Conservation (phyloP, 2,113 vertebrate species). For the Hydrolagus affinis region DNA sequence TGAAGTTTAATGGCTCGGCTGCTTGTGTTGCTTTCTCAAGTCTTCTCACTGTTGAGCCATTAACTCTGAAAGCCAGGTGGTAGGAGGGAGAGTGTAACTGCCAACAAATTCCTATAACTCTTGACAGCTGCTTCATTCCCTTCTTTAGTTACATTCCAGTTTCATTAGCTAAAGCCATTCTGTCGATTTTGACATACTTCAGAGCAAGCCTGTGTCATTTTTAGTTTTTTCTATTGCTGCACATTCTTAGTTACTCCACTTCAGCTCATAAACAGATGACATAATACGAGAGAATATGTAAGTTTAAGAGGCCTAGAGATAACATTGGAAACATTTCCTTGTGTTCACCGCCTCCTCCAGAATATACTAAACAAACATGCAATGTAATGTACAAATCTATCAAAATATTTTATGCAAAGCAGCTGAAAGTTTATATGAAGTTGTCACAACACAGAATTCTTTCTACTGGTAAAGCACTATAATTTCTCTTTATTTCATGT, state of each 20-base stretch:
- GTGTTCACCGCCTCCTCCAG: background rate
- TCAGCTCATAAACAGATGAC: background rate
- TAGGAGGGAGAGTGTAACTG: background rate
- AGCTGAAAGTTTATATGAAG: background rate
- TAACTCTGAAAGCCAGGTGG: slow-evolving; percentile 9
- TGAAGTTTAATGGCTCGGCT: background rate
- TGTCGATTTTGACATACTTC: background rate
- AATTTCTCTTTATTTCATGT: background rate
- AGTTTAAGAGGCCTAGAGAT: background rate
- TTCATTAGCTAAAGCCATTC: background rate
- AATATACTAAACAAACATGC: background rate
- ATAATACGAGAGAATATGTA: background rate
- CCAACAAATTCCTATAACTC: slow-evolving; percentile 13
- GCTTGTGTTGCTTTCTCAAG: background rate
- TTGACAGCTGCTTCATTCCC: slow-evolving; percentile 19
- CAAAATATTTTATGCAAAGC: background rate
- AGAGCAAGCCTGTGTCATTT: slow-evolving; percentile 12
- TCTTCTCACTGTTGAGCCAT: background rate
- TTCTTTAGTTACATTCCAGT: slow-evolving; percentile 28
- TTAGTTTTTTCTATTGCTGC: slow-evolving; percentile 7
- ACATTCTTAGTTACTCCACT: background rate
- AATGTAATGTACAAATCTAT: background rate
- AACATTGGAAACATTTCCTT: background rate
- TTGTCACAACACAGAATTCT: background rate
- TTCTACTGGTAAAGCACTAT: background rate